Conservation (phyloP, 1,140 invertebrate genomes). For the Eriosoma lanigerum region DNA sequence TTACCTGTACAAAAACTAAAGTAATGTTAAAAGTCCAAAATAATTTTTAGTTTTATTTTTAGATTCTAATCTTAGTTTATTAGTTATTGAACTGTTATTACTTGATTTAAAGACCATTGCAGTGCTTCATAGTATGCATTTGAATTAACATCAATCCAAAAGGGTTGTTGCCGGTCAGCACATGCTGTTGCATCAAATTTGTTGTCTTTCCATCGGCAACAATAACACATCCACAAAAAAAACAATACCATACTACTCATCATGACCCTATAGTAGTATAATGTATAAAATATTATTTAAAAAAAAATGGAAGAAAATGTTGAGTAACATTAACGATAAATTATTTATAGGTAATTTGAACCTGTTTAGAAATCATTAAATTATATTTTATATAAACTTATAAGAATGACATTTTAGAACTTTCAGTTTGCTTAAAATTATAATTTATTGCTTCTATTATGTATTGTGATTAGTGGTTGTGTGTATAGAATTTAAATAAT, state of each 20-base stretch:
- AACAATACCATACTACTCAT: constrained; percentile 52
- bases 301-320: neutral
- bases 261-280: constrained; percentile 46
- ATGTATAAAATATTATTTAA: neutral
- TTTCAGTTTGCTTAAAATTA: neutral
- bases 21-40: too few species aligned
- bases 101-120: constrained; percentile 43
- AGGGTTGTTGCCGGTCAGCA: constrained; percentile 36
- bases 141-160: constrained; percentile 51
- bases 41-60: too few species aligned
- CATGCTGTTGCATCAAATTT: constrained; percentile 43
- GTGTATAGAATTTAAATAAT: constrained; percentile 2
- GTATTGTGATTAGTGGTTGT: neutral
- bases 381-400: too few species aligned
- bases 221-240: constrained; percentile 52
- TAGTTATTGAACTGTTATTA: neutral
- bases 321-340: too few species aligned
- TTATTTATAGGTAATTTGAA: too few species aligned
- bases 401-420: neutral
- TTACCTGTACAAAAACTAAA: too few species aligned
- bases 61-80: neutral
- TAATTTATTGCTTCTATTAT: neutral
- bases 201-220: constrained; percentile 51
- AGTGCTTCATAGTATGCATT: constrained; percentile 42
- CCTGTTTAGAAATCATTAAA: too few species aligned